Conservation (phyloP, 1,140 invertebrate species). For the Tetramorium parvispinum region DNA sequence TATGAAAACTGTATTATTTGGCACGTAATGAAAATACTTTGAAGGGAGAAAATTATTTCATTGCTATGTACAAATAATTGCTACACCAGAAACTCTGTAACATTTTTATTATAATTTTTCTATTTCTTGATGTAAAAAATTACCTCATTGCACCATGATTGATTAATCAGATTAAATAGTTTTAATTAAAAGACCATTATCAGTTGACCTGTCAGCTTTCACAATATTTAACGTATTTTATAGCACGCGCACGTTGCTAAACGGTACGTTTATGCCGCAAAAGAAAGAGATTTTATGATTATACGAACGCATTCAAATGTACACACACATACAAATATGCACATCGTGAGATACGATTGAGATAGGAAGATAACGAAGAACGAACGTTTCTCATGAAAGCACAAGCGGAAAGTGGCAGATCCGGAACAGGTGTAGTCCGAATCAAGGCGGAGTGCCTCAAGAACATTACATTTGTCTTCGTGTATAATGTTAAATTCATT, state of each 20-base stretch:
- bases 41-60: neutral
- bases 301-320: slow-evolving; percentile 20
- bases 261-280: slow-evolving; percentile 33
- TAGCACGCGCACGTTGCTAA: neutral
- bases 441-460: neutral
- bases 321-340: neutral
- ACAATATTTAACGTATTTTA: slow-evolving; percentile 25
- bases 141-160: neutral
- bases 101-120: neutral
- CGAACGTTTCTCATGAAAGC: slow-evolving; percentile 49
- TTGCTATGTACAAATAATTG: neutral
- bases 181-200: neutral
- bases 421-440: slow-evolving; percentile 40
- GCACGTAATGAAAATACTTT: neutral
- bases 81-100: neutral
- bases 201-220: slow-evolving; percentile 21
- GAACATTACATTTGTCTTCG: neutral
- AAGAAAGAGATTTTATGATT: slow-evolving; percentile 35
- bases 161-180: neutral
- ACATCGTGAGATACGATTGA: slow-evolving; percentile 29
- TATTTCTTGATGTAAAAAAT: neutral
- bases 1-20: neutral
- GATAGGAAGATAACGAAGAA: slow-evolving; percentile 42
- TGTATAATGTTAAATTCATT: slow-evolving; percentile 2
- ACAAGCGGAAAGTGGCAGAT: slow-evolving; percentile 44